Conservation (phyloP, 1,140 invertebrate genomes). For the Sinella curviseta region DNA sequence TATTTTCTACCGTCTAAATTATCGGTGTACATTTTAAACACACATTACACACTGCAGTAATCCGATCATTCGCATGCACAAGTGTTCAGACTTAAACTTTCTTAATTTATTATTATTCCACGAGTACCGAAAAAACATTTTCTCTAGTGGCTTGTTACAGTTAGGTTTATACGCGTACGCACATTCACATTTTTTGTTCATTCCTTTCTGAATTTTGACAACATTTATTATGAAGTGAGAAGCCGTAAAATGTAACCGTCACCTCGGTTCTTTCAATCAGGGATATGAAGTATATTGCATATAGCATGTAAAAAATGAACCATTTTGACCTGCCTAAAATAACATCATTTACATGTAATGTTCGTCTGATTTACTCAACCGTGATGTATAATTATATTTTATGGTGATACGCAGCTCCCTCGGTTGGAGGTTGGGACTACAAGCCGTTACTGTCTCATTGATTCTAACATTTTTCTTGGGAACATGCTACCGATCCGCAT, state of each 20-base stretch:
- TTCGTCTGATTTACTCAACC: background rate
- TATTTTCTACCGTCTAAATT: too few relatives aligned
- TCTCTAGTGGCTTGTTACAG: too few relatives aligned
- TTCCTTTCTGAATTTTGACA: background rate
- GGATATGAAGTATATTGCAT: background rate
- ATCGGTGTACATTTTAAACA: too few relatives aligned
- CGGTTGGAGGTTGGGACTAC: constrained; percentile 79
- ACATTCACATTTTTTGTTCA: too few relatives aligned
- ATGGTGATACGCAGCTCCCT: constrained; percentile 69
- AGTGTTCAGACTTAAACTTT: too few relatives aligned
- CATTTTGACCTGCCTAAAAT: background rate
- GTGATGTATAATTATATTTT: background rate
- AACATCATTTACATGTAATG: background rate
- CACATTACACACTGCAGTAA: too few relatives aligned
- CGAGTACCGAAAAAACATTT: too few relatives aligned
- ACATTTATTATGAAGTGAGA: constrained; percentile 23
- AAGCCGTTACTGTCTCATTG: constrained; percentile 78
- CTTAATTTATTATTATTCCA: too few relatives aligned
- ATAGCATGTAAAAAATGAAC: background rate
- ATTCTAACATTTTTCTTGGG: constrained; percentile 82
- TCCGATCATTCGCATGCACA: too few relatives aligned
- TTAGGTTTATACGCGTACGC: too few relatives aligned
- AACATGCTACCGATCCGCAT: constrained; percentile 85
- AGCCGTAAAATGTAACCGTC: constrained; percentile 2
- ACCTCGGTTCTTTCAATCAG: background rate